Percentiles rank a stretch among this genome's conserved stretches.
Conservation (phyloP, 2,113 vertebrate species). For the Caloenas nicobarica region DNA sequence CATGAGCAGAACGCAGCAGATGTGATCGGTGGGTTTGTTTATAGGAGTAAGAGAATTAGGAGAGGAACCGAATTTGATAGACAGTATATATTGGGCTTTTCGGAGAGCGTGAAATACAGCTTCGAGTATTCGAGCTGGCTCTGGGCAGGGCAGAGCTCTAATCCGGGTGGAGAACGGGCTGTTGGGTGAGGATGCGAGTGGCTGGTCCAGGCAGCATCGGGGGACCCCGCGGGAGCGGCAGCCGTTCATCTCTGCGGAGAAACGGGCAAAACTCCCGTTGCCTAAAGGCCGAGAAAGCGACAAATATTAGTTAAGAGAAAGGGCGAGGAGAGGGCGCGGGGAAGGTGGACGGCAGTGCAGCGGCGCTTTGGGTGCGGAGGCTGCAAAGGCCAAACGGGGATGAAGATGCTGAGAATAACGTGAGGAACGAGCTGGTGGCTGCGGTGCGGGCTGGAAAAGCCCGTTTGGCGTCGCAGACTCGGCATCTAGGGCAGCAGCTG, state of each 20-base stretch:
- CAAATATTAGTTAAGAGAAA: rapidly evolving
- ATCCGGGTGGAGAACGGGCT: not conserved
- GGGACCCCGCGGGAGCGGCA: not conserved
- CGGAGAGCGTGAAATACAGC: not conserved
- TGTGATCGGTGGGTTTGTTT: not conserved
- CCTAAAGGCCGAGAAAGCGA: not conserved
- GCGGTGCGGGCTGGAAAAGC: not conserved
- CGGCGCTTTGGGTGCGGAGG: not conserved
- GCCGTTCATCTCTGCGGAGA: not conserved
- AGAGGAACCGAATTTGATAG: not conserved
- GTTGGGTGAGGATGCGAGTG: not conserved
- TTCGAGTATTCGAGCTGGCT: not conserved
- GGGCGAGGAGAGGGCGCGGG: not conserved
- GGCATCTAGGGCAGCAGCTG: constrained; percentile 34
- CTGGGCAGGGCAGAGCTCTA: not conserved
- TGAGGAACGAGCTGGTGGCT: not conserved
- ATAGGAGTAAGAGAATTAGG: not conserved
- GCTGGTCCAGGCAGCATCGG: not conserved
- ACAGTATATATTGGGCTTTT: not conserved
- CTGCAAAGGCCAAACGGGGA: not conserved
- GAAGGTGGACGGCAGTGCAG: not conserved
- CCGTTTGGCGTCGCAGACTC: not conserved
- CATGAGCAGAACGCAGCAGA: not conserved
- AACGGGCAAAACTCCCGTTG: rapidly evolving
- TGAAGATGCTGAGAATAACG: not conserved